These are phyloP conservation scores for Thalpophila matura DNA, from an alignment of 2,888 invertebrate species.

Conservation along the genomic window DNA sequence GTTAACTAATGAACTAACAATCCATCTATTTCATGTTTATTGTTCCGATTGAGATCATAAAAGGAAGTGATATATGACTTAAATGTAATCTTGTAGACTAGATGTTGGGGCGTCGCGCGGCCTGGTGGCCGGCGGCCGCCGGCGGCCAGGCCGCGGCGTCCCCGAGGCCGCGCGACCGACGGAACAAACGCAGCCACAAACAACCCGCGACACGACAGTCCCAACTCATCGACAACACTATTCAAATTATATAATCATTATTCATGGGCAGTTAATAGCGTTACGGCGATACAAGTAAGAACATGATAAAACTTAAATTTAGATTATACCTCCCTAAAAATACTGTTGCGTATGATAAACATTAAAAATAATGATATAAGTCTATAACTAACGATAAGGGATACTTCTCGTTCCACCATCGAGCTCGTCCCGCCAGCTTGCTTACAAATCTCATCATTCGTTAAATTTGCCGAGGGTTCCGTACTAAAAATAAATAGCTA, in stretches of 20 bases:
- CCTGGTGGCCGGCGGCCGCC: slow-evolving; percentile 14
- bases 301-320: slow-evolving; percentile 85
- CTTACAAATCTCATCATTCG: slow-evolving; percentile 57
- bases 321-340: slow-evolving; percentile 87
- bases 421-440: slow-evolving; percentile 66
- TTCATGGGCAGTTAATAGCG: slow-evolving; percentile 75
- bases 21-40: slow-evolving; percentile 46
- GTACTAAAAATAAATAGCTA: slow-evolving; percentile 56
- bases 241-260: slow-evolving; percentile 36
- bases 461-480: slow-evolving; percentile 60
- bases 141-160: slow-evolving; percentile 26
- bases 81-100: slow-evolving; percentile 71
- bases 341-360: slow-evolving; percentile 89
- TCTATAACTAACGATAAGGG: slow-evolving; percentile 83
- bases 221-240: slow-evolving; percentile 62
- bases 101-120: slow-evolving; percentile 61
- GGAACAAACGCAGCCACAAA: slow-evolving; percentile 63
- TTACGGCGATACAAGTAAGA: slow-evolving; percentile 71
- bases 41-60: slow-evolving; percentile 77
- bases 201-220: slow-evolving; percentile 66
- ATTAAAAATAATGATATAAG: slow-evolving; percentile 90
- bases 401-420: slow-evolving; percentile 67
- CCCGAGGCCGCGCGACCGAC: slow-evolving; percentile 62
- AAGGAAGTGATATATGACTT: slow-evolving; percentile 68
- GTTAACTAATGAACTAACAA: slow-evolving; percentile 69